phyloP scores from a whole-genome alignment of 2,888 invertebrate genomes.

The Abrostola tripartita region DNA sequence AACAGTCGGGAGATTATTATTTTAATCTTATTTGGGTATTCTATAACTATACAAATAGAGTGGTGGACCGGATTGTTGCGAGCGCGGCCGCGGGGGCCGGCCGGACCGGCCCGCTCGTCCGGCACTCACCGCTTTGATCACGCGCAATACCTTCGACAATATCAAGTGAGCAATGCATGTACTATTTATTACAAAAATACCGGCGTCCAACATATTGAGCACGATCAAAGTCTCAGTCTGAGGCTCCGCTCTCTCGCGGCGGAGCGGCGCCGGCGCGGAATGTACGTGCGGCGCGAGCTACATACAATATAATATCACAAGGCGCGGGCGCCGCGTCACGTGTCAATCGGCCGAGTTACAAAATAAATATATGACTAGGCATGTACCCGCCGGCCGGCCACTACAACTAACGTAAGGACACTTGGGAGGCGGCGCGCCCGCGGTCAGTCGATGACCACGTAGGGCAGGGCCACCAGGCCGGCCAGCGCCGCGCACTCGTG shows the following conservation, averaged over 20 bases:
- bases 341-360: slow-evolving; percentile 49
- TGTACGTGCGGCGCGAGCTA: slow-evolving; percentile 17
- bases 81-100: slow-evolving; percentile 15
- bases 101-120: slow-evolving; percentile 37
- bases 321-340: slow-evolving; percentile 29
- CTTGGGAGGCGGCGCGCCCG: slow-evolving; percentile 68
- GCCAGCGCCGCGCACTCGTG: slow-evolving; percentile 81
- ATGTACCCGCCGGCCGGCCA: slow-evolving; percentile 60
- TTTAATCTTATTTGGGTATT: slow-evolving; percentile 54
- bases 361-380: slow-evolving; percentile 59
- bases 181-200: slow-evolving; percentile 44
- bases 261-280: slow-evolving; percentile 9
- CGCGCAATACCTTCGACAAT: slow-evolving; percentile 44
- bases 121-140: slow-evolving; percentile 30
- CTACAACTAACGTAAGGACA: slow-evolving; percentile 83
- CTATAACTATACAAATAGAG: slow-evolving; percentile 47
- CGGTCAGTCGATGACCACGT: slow-evolving; percentile 97
- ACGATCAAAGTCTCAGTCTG: slow-evolving; percentile 44
- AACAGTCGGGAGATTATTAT: slow-evolving; percentile 75
- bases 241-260: slow-evolving; percentile 48
- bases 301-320: slow-evolving; percentile 56
- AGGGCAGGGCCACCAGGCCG: slow-evolving; percentile 97
- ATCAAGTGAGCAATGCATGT: slow-evolving; percentile 43
- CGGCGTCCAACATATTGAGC: slow-evolving; percentile 44
- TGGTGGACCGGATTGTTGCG: slow-evolving; percentile 46